phyloP scores from a whole-genome alignment of 53 echinoderm and acorn worm species.

The Henricia sp. region DNA sequence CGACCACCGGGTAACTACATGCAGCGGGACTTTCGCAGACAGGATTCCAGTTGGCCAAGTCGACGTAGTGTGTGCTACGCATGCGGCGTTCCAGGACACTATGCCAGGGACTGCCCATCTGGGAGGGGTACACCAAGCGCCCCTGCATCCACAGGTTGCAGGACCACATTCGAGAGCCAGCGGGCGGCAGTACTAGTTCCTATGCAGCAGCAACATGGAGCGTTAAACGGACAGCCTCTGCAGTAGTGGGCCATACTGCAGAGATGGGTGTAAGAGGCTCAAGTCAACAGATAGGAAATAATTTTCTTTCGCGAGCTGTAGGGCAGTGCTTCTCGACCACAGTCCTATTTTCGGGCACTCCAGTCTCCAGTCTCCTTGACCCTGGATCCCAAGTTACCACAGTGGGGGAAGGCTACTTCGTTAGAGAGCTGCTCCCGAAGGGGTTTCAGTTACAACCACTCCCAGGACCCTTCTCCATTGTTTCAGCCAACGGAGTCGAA shows the following conservation, averaged over 20 bases:
- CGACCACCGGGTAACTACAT: not conserved
- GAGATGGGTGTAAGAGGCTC: not conserved
- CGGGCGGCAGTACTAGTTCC: not conserved
- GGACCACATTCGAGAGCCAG: too few species aligned
- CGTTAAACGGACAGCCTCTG: not conserved
- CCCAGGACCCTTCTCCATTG: slow-evolving; percentile 18
- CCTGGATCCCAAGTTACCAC: slow-evolving; percentile 63
- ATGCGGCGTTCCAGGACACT: slow-evolving; percentile 13
- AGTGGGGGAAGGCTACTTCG: slow-evolving; percentile 35
- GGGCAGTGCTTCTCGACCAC: slow-evolving; percentile 20
- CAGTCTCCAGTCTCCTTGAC: slow-evolving; percentile 33
- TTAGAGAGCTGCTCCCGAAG: not conserved
- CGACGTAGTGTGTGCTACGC: not conserved
- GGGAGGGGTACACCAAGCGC: not conserved
- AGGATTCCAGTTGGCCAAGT: not conserved
- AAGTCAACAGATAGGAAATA: not conserved
- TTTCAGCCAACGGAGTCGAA: slow-evolving; percentile 31
- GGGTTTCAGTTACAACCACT: slow-evolving; percentile 37
- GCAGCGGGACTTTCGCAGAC: not conserved
- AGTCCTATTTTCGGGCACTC: not conserved
- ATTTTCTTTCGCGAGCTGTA: slow-evolving; percentile 10
- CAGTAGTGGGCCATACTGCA: too few species aligned
- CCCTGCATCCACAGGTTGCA: too few species aligned
- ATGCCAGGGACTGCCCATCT: slow-evolving; percentile 14
- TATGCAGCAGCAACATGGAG: not conserved